Percentiles rank a stretch among this genome's conserved stretches.
phyloP scores from a whole-genome alignment of 2,888 invertebrate genomes.

The Leistus spinibarbis region DNA sequence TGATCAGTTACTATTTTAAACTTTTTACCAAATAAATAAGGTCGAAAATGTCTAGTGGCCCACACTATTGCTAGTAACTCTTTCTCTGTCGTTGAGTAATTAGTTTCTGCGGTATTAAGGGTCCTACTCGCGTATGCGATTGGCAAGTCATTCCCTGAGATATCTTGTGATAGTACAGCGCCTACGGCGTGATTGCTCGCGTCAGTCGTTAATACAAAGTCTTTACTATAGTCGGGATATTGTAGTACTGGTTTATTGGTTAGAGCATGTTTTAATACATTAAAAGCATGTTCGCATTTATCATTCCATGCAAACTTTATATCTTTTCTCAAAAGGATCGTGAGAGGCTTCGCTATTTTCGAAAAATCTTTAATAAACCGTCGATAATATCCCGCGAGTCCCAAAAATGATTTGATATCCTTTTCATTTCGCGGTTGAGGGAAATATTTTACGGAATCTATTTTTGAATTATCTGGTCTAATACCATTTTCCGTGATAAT shows the following conservation, averaged over 20 bases:
- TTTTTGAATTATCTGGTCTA: slow-evolving; percentile 41
- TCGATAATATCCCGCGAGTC: slow-evolving; percentile 45
- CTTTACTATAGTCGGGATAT: slow-evolving; percentile 42
- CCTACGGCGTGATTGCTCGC: not conserved
- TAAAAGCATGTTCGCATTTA: slow-evolving; percentile 52
- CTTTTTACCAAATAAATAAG: slow-evolving; percentile 47
- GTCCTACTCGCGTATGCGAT: slow-evolving; percentile 46
- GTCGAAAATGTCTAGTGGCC: slow-evolving; percentile 46
- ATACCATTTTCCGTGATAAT: slow-evolving; percentile 30
- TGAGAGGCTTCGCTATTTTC: slow-evolving; percentile 43
- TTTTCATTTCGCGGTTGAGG: slow-evolving; percentile 35
- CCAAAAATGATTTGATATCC: slow-evolving; percentile 42
- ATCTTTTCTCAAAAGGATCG: slow-evolving; percentile 38
- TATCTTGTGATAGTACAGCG: not conserved
- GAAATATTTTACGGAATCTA: slow-evolving; percentile 36
- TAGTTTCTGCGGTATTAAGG: slow-evolving; percentile 44
- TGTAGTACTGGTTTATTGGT: slow-evolving; percentile 40
- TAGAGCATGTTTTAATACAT: slow-evolving; percentile 48
- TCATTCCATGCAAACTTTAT: slow-evolving; percentile 10
- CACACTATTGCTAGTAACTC: slow-evolving; percentile 47
- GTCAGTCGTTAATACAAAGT: not conserved
- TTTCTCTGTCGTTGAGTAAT: slow-evolving; percentile 46
- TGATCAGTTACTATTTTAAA: slow-evolving; percentile 50
- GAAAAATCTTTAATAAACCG: slow-evolving; percentile 44
- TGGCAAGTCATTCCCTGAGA: slow-evolving; percentile 40